A percentile compares a stretch with the other conserved stretches of the same genome.
Evolutionary conservation across 1,140 invertebrate genomes (phyloP).

Genomic region (Pararge aegeria): DNA sequence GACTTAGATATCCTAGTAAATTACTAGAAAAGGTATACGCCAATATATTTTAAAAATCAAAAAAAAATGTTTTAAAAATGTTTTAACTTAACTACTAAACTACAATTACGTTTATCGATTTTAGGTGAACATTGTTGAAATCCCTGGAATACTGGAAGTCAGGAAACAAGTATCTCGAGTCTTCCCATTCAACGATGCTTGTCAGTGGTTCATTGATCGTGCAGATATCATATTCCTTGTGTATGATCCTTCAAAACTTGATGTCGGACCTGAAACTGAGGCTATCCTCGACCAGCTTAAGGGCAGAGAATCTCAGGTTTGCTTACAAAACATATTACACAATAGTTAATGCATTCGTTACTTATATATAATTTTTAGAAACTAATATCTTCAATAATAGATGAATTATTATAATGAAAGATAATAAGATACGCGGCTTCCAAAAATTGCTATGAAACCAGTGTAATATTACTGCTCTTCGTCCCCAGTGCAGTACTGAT

Average conservation of each 20-base stretch:
- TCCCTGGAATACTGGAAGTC: slow-evolving; percentile 96
- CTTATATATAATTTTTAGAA: no score
- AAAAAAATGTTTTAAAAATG: not conserved
- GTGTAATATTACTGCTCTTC: no score
- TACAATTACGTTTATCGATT: slow-evolving; percentile 27
- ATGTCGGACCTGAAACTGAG: slow-evolving; percentile 96
- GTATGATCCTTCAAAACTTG: slow-evolving; percentile 96
- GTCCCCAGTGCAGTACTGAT: no score
- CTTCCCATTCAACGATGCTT: slow-evolving; percentile 97
- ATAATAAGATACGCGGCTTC: no score
- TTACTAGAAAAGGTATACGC: slow-evolving; percentile 92
- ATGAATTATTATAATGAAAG: no score
- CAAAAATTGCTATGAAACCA: no score
- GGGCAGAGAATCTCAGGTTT: slow-evolving; percentile 92
- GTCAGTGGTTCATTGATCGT: slow-evolving; percentile 97
- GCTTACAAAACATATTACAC: slow-evolving; percentile 19
- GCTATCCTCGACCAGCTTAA: slow-evolving; percentile 95
- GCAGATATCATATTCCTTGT: slow-evolving; percentile 97
- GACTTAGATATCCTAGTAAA: slow-evolving; percentile 89
- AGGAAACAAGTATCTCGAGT: slow-evolving; percentile 94
- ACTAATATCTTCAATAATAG: no score
- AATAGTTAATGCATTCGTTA: not conserved
- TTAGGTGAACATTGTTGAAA: slow-evolving; percentile 97
- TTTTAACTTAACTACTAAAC: not conserved
- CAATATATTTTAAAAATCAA: not conserved